Evolutionary conservation across 1,140 invertebrate genomes (phyloP), one percentile per base, ranked within the genome.

Genomic region (Diorhabda elongata): DNA sequence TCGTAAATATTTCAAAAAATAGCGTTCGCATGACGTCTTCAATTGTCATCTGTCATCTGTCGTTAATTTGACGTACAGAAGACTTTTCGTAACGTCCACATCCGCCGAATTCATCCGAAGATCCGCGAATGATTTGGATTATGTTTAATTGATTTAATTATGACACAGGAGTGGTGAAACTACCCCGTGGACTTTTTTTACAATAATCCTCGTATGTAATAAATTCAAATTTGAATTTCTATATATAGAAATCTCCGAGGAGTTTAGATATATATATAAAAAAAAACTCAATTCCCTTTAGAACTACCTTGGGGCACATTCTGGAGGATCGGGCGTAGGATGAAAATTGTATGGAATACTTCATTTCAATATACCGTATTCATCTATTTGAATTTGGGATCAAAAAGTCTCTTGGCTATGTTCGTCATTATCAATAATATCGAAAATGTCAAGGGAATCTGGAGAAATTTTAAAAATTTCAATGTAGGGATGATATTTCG

Each of bases 291-390:
- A 65, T 65, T 65, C 64, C 56, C 43, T 9, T 42, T 9, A 57
- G 45, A 56, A 65, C 44, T 65, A 65, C 45, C 64, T 65, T 43
- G 11, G 41, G 64, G 64, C 47, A 42, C 42, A 26, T 56, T 58
- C 42, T 65, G 47, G 41, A 47, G 42, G 11, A 58, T 65, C 58
- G n/a, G 47, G 41, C 64, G 43, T 42, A 62, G 8, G 47, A 65
- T 65, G 64, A 65, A 65, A 58, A 58, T 58, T 56, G 64, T 65
- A 65, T 65, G 47, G 64, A 65, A n/a, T 9, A 58, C 56, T 56
- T 57, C 42, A 42, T 52, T 42, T 42, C 64, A 58, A 65, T 65
- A 57, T 57, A 65, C 58, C 58, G 42, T 58, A 26, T 47, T 41
- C 41, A 60, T 7, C 7, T 60, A 60, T 42, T 60, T 60, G 4